Percentiles rank a stretch among this genome's conserved stretches.
Conservation (phyloP, 30 jellyfish, hydroid and myxozoan species). For the Hydra vulgaris region DNA sequence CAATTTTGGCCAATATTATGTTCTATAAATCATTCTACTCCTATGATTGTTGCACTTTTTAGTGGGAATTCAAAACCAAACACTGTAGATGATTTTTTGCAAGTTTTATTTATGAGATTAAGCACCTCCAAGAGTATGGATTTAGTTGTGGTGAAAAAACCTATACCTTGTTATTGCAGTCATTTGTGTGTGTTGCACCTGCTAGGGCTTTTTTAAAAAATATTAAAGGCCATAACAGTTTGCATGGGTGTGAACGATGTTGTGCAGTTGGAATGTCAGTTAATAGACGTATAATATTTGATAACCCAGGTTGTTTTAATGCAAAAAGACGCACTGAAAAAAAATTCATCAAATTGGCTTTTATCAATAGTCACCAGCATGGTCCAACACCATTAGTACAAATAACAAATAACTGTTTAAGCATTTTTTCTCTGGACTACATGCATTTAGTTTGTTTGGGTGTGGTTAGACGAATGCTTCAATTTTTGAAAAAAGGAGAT, state of each 20-base stretch:
- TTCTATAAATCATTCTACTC: not conserved
- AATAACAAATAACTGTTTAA: not conserved
- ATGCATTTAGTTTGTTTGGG: not conserved
- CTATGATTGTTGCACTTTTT: conserved; percentile 27
- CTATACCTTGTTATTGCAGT: not conserved
- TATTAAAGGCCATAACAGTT: not conserved
- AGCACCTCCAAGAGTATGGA: conserved; percentile 10
- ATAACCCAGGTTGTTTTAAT: not conserved
- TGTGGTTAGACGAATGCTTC: not conserved
- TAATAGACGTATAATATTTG: not conserved
- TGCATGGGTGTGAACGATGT: not conserved
- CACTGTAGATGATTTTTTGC: conserved; percentile 13
- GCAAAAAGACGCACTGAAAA: not conserved
- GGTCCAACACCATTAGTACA: not conserved
- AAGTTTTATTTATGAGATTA: conserved; percentile 9
- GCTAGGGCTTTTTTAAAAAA: not conserved
- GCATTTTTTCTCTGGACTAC: not conserved
- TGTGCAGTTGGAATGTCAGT: not conserved
- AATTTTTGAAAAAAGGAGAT: not conserved
- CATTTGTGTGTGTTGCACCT: not conserved
- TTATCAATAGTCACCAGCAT: not conserved
- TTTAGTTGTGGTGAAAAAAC: conserved; percentile 1
- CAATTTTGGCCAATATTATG: not conserved
- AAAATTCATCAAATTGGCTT: not conserved
- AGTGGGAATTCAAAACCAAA: conserved; percentile 30